Percentiles rank a stretch among this genome's conserved stretches.
Conservation (phyloP, 2,888 invertebrate species). For the Pachydiplax longipennis region DNA sequence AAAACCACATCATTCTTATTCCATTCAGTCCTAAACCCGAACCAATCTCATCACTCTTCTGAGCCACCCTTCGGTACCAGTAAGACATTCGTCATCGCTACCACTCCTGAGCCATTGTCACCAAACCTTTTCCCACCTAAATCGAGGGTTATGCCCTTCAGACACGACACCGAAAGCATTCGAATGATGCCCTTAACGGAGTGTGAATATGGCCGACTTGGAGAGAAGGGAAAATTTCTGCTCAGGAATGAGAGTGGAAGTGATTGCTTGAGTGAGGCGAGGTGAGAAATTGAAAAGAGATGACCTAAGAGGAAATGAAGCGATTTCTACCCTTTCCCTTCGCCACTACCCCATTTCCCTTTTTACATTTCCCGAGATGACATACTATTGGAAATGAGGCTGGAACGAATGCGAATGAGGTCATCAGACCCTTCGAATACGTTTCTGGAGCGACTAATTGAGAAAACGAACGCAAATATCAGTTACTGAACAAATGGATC, state of each 20-base stretch:
- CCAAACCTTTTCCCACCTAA: not conserved
- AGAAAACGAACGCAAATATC: too few relatives aligned
- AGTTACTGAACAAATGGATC: too few relatives aligned
- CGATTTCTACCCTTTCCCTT: conserved; percentile 26
- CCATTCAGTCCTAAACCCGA: not conserved
- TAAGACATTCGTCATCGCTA: not conserved
- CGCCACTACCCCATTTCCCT: conserved; percentile 44
- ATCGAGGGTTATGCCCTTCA: not conserved
- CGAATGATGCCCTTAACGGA: conserved; percentile 20
- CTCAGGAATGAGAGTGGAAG: not conserved
- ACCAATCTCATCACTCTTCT: not conserved
- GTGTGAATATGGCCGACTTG: not conserved
- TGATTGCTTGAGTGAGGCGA: conserved; percentile 30
- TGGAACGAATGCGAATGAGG: too few relatives aligned
- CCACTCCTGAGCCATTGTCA: not conserved
- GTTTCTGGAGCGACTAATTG: too few relatives aligned
- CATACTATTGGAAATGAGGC: not conserved
- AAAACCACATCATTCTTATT: not conserved
- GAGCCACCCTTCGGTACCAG: not conserved
- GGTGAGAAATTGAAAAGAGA: conserved; percentile 23
- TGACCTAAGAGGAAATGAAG: not conserved
- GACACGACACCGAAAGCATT: not conserved
- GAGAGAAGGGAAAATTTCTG: not conserved
- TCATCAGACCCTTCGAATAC: not conserved
- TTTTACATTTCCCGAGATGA: conserved; percentile 48